Evolutionary conservation across 2,113 vertebrate genomes (phyloP), one percentile per base, ranked within the genome.

Genomic region (Gyps fulvus): DNA sequence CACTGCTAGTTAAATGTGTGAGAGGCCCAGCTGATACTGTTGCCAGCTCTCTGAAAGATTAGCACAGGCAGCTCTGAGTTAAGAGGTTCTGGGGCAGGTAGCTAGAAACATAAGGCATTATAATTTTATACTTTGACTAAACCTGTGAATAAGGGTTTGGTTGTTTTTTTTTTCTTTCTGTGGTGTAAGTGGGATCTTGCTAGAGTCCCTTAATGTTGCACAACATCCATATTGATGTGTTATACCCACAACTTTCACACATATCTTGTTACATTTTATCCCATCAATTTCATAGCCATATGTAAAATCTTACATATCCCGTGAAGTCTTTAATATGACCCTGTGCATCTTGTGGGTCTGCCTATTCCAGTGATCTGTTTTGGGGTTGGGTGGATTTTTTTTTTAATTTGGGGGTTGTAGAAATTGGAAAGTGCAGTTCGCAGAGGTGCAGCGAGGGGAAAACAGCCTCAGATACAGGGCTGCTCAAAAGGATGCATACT

Each of bases 401-500:
- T 14, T 47, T 54, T 7, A 26, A 29, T 42, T n/a, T 9, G 20
- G 10, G 13, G 4, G 6, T 50, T 70, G 55, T 11, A 52, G 59
- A 11, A 16, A 21, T 22, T 15, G 16, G 36, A 17, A 7, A 38
- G 20, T 6, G 45, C 4, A 10, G 0, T 54, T 77, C 23, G 43
- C n/a, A 38, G 36, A 31, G 43, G 8, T 16, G n/a, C n/a, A 61
- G 1, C 0, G 0, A 47, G 43, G 42, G 42, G 18, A 21, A 36
- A 55, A 18, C 2, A 40, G 32, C 32, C 23, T 52, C 21, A 11
- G 3, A 2, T 54, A 38, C 29, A 4, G 38, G 45, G 62, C 52
- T 42, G 23, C 55, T 47, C n/a, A 16, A 5, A 58, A 32, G n/a
- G 29, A 13, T 16, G 43, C 8, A 0, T 13, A 3, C 54, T 32